Conservation (phyloP, 2,797 vertebrate species). For the Hydrocynus forskahlii region DNA sequence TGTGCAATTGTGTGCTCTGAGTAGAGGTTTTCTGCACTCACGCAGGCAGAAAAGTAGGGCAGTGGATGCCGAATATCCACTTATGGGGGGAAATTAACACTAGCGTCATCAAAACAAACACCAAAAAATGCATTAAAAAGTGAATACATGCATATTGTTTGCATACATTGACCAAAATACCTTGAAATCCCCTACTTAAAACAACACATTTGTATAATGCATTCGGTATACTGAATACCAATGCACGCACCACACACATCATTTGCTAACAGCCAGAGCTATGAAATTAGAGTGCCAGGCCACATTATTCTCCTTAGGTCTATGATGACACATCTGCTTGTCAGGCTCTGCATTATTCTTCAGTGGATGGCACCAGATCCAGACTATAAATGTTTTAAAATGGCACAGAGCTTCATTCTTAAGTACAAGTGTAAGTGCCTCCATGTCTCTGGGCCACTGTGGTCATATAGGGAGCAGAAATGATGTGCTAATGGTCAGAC, state of each 20-base stretch:
- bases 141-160: conserved; percentile 36
- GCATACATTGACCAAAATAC: conserved; percentile 25
- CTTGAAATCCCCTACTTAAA: conserved; percentile 17
- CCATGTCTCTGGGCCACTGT: conserved; percentile 52
- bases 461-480: conserved; percentile 60
- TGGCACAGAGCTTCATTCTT: conserved; percentile 23
- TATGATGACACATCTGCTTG: neutral
- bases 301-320: conserved; percentile 4
- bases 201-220: conserved; percentile 32
- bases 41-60: neutral
- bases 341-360: neutral
- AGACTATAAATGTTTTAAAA: conserved; percentile 22
- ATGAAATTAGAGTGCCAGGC: conserved; percentile 9
- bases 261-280: conserved; percentile 15
- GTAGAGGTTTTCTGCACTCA: neutral
- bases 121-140: conserved; percentile 11
- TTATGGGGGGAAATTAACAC: conserved; percentile 13
- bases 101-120: conserved; percentile 26
- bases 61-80: conserved; percentile 6
- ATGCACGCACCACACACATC: neutral
- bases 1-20: neutral
- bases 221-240: conserved; percentile 16
- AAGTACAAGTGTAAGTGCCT: conserved; percentile 52
- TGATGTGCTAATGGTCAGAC: conserved; percentile 67
- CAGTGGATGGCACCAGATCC: neutral